Evolutionary conservation across 2,113 vertebrate species (phyloP).

Genomic region (Nesogale talazaci): DNA sequence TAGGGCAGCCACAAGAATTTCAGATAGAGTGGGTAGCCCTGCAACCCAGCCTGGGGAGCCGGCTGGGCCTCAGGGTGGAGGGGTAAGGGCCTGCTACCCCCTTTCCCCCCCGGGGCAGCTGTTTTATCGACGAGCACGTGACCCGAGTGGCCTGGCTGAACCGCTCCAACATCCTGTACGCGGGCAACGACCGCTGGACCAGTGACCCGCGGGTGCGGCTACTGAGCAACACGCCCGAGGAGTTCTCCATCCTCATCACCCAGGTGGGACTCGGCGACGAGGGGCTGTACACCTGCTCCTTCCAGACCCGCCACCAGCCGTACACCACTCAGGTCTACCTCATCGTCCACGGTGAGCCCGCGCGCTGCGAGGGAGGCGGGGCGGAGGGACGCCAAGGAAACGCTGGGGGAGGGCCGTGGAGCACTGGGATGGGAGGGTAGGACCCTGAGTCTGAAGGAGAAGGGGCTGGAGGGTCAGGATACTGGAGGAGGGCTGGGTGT

Average conservation of each 20-base stretch:
- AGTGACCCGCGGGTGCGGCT: conserved; percentile 92
- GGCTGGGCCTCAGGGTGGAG: neutral
- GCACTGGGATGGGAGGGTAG: no score
- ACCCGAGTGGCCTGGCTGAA: conserved; percentile 96
- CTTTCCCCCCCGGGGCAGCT: conserved; percentile 81
- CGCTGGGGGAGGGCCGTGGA: no score
- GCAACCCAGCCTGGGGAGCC: neutral
- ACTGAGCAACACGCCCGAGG: conserved; percentile 90
- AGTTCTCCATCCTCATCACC: conserved; percentile 93
- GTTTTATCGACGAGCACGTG: conserved; percentile 93
- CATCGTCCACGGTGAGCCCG: conserved; percentile 93
- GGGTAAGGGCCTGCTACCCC: neutral
- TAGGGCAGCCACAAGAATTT: neutral
- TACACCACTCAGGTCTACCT: conserved; percentile 93
- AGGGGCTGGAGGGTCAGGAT: no score
- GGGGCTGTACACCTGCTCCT: conserved; percentile 94
- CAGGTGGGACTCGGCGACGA: conserved; percentile 91
- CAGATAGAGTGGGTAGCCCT: neutral
- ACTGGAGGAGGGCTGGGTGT: no score
- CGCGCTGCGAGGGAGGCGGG: rapidly evolving
- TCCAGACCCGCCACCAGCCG: conserved; percentile 93
- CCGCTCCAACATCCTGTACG: conserved; percentile 94
- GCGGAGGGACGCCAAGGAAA: no score
- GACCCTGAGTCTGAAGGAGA: no score
- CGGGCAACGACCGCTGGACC: conserved; percentile 94